These are phyloP conservation scores for Dicrurus megarhynchus DNA, from an alignment of 2,113 vertebrate species.

Conservation along the genomic window DNA sequence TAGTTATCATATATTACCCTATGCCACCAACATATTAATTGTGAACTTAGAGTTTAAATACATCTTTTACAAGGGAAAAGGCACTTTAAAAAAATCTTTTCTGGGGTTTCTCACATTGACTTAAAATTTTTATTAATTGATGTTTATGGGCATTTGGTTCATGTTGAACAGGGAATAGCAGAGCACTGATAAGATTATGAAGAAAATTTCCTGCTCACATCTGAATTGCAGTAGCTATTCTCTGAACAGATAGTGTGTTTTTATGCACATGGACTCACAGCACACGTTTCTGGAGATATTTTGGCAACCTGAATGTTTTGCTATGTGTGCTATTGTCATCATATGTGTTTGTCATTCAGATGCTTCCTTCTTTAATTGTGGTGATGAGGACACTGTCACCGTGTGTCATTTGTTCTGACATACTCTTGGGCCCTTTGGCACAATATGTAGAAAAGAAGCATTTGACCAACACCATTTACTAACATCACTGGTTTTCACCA, in stretches of 20 bases:
- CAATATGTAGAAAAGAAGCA: not conserved
- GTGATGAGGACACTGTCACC: not conserved
- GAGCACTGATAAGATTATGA: not conserved
- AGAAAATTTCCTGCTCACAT: not conserved
- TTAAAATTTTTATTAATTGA: not conserved
- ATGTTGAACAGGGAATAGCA: not conserved
- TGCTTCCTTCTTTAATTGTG: not conserved
- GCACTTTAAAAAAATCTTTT: not conserved
- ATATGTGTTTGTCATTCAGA: not conserved
- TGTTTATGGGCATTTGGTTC: not conserved
- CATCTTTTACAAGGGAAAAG: not conserved
- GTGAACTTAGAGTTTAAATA: not conserved
- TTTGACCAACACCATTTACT: not conserved
- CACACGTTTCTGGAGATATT: conserved; percentile 28
- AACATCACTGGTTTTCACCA: not conserved
- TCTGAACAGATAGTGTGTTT: not conserved
- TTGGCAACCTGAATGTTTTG: conserved; percentile 41
- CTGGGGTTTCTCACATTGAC: not conserved
- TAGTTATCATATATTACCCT: not conserved
- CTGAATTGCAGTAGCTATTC: not conserved
- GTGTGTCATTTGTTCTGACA: not conserved
- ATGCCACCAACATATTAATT: not conserved
- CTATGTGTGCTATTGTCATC: not conserved
- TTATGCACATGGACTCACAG: not conserved
- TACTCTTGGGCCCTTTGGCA: not conserved